Percentiles rank a stretch among this genome's conserved stretches.
Conservation (phyloP, 2,888 invertebrate genomes). For the Drosophila fungiperda region DNA sequence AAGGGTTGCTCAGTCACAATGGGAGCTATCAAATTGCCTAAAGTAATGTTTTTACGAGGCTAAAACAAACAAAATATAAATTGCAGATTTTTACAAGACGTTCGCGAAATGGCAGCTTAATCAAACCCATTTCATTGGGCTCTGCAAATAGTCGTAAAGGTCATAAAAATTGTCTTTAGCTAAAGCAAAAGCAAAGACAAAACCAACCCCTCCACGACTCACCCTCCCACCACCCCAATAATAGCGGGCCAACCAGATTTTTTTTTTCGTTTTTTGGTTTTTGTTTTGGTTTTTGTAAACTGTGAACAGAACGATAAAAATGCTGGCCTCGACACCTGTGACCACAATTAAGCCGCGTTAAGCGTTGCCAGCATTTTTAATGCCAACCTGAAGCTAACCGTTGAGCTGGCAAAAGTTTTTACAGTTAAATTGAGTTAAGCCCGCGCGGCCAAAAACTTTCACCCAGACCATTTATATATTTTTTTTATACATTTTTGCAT, state of each 20-base stretch:
- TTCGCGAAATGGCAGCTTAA: conserved; percentile 58
- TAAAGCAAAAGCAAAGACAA: conserved; percentile 37
- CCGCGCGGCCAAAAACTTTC: conserved; percentile 60
- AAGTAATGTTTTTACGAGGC: conserved; percentile 56
- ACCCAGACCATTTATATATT: conserved; percentile 27
- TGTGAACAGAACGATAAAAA: conserved; percentile 83
- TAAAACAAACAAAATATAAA: conserved; percentile 74
- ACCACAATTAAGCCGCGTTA: conserved; percentile 83
- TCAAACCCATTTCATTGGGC: conserved; percentile 72
- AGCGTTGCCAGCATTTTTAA: conserved; percentile 64
- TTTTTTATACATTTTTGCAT: conserved; percentile 30
- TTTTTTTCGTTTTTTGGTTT: background rate
- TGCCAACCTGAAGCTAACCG: conserved; percentile 23
- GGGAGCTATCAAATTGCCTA: conserved; percentile 60
- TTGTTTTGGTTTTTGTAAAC: conserved; percentile 56
- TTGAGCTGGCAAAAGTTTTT: conserved; percentile 58
- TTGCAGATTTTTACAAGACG: conserved; percentile 66
- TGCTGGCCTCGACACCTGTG: conserved; percentile 80
- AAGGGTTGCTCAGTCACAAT: conserved; percentile 48
- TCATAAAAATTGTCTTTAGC: conserved; percentile 81
- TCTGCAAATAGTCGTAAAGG: conserved; percentile 81
- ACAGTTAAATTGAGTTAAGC: conserved; percentile 78
- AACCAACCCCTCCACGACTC: conserved; percentile 18
- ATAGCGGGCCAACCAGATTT: conserved; percentile 17
- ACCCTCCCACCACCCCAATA: conserved; percentile 18